Evolutionary conservation across 2,113 vertebrate species (phyloP), one percentile per base, ranked within the genome.

Genomic region (Gymnobelideus leadbeateri): DNA sequence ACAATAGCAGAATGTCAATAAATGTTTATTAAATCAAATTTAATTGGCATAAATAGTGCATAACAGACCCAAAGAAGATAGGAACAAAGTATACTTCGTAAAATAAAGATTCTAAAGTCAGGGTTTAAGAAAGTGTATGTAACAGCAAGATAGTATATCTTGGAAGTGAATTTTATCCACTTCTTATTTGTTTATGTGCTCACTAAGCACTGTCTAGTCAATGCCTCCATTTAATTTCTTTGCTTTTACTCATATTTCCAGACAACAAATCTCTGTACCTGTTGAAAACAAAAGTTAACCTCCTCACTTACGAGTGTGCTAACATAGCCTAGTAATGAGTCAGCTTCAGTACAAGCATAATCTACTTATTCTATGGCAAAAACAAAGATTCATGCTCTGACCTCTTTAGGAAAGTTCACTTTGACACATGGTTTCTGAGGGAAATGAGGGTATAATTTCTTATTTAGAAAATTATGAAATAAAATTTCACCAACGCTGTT

Each of bases 401-500:
- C n/a, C 68, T 8, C n/a, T 84, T n/a, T 84, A 43, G 7, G 68
- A 84, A 84, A 43, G 19, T 84, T 84, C n/a, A 84, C 31, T 3
- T n/a, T 77, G 61, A 77, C 12, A n/a, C n/a, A 23, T 84, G 1
- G 19, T 43, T 84, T 84, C 37, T 84, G 43, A 43, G 37, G 7
- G 37, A 84, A 84, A 43, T 43, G 9, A 77, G 14, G 0, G 2
- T 8, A 43, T 43, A 43, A 84, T 84, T 21, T 23, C 10, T 77
- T 77, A 84, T 43, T 43, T 21, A 84, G 68, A 84, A 43, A 43
- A 84, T 84, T 43, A 51, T 84, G 91, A 95, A 92, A 77, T 53
- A 89, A 97, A 68, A 9, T 14, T 49, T 53, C 24, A 89, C 5
- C 89, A 90, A 92, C 26, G 51, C 93, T 91, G 53, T 89, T 77